Base-by-base conservation (phyloP, 2,888 invertebrate genomes). In the Mechanitis mazaeus region DNA sequence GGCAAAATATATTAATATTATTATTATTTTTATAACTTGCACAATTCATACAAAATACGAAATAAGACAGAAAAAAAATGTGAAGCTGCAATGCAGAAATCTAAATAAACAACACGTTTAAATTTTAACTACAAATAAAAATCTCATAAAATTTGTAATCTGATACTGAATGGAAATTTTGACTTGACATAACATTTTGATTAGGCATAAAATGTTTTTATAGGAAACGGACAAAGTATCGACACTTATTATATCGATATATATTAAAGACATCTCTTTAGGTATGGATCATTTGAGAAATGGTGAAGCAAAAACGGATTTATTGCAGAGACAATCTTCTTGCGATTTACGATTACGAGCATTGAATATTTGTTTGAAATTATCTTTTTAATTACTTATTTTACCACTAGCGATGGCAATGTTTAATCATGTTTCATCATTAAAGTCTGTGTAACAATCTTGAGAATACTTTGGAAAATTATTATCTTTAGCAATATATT, bases 351-450 rank as follows among this genome's bases (percentile, higher is more conserved):
- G 73, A 74, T 71, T 70, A 73, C 76, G 72, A 78, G 76, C 76
- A 80, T 81, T 76, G 75, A 62, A 74, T 77, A 77, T 79, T 77
- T 67, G 80, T 79, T 79, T 75, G 75, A 72, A 70, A 70, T 81
- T 79, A 75, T 80, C 67, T 69, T 75, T 73, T 83, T 81, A 81
- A 83, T 85, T 81, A 79, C 69, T 77, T 72, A 80, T 56, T 85
- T 82, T 81, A 81, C 78, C 73, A 71, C 70, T 65, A 64, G 64
- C 68, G 64, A 68, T 69, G 75, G 76, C 75, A 72, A 74, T 72
- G 69, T 78, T 81, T 77, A 79, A 77, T 78, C 50, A 64, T 60
- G 59, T 50, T 54, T 45, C 46, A 63, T 54, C 54, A 46, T 56
- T 54, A 56, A 63, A 54, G 54, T 11, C 11, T 53, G 33, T 45